Base-by-base conservation (phyloP, 2,888 invertebrate species). In the Dryobota labecula region DNA sequence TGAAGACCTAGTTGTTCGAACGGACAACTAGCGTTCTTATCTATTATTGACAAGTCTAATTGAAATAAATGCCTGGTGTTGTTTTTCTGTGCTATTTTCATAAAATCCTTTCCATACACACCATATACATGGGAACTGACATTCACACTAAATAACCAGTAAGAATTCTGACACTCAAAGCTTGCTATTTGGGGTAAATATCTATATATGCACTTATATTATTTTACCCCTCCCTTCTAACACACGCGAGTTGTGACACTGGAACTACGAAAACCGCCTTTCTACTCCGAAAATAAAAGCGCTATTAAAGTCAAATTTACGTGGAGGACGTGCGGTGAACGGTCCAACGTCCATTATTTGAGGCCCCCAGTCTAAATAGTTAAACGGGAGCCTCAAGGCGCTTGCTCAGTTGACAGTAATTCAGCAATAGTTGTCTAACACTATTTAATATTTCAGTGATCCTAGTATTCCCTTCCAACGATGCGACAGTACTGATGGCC, bases 401-500 rank as follows among this genome's bases (percentile, higher is more conserved):
- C n/a, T 18, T 47, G 15, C 9, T 24, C 9, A 45, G 6, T 36
- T 18, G 20, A 9, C 9, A 30, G 33, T 33, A 33, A 11, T 24
- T 49, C 30, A 61, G n/a, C 9, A 43, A n/a, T 15, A 24, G 18
- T 4, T 33, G 9, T 61, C 2, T 30, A 47, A 33, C n/a, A 33
- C 47, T 47, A 61, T 61, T 51, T 68, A n/a, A 6, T 43, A 72
- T 90, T 88, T 36, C 87, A 95, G 95, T 93, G 45, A 94, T 95
- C 53, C 86, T 96, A 67, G 92, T 95, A 27, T 96, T 95, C 70
- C 95, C 95, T 0, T 92, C 95, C 0, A 94, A 95, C 74, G 95
- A 95, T 2, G 86, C 92, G 0, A 84, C 90, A 43, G 95, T 95
- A 8, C 54, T 89, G 15, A 92, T 95, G 92, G 84, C 91, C 0